Conservation (phyloP, 2,797 vertebrate genomes). For the Vireo griseus region DNA sequence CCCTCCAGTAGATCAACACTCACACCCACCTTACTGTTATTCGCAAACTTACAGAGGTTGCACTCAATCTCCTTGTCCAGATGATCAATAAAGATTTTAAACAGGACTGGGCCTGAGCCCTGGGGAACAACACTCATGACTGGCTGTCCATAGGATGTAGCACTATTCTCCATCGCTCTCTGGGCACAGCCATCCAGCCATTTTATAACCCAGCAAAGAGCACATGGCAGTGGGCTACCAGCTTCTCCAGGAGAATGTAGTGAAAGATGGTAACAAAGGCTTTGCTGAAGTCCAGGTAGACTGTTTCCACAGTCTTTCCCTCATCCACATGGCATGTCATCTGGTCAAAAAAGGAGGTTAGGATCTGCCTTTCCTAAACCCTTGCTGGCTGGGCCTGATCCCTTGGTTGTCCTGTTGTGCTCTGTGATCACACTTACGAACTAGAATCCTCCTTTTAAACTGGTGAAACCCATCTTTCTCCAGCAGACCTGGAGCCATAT, state of each 20-base stretch:
- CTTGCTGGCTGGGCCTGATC: background rate
- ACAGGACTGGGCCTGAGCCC: background rate
- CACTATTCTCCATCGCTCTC: no score
- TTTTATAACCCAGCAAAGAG: background rate
- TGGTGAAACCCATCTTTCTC: background rate
- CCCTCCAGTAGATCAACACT: background rate
- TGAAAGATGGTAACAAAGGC: background rate
- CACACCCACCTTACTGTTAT: background rate
- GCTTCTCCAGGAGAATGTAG: background rate
- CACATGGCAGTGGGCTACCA: background rate
- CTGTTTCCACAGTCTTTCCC: background rate
- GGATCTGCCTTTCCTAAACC: background rate
- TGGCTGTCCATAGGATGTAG: accelerated
- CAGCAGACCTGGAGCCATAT: background rate
- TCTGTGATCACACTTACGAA: no score
- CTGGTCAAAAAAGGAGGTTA: background rate
- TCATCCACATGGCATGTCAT: background rate
- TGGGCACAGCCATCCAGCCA: no score
- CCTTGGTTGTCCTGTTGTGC: background rate
- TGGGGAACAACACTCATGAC: accelerated
- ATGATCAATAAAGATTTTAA: background rate
- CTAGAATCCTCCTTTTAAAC: background rate
- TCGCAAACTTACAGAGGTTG: background rate
- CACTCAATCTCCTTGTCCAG: background rate
- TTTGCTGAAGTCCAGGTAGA: background rate